Base-by-base conservation (phyloP, 1,140 invertebrate species). In the Zaprionus ghesquierei region DNA sequence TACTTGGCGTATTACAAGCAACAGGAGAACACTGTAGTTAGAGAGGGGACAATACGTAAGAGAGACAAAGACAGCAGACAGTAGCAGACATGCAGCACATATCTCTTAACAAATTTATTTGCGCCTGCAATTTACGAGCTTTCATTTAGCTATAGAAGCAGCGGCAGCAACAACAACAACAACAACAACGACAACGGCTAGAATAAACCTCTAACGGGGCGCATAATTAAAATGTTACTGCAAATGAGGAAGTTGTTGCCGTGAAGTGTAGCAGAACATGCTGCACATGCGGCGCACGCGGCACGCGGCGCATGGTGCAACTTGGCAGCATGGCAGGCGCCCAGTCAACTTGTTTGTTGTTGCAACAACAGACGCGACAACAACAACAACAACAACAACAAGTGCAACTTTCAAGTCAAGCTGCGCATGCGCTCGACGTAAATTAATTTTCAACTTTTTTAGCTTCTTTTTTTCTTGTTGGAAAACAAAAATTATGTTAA, bases 151-250 rank as follows among this genome's bases (percentile, higher is more conserved):
- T 27, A 50, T 35, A n/a, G 38, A 50, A 38, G 13, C 35, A 41
- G 44, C 41, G 10, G 5, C 10, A 51, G 54, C 54, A 59, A 58
- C 53, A 22, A 12, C 44, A 23, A 18, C 29, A 75, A 31, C 72
- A 63, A 55, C 63, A 72, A 33, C 50, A 46, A 23, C 62, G 31
- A 31, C 59, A 72, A 66, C 64, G 31, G 6, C 3, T 22, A 60
- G 63, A 68, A 68, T 54, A 60, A 54, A 41, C 23, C 70, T 69
- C 56, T 87, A 87, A 89, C 79, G 82, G 82, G 49, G 59, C 51
- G 79, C 79, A 89, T 89, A 87, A 87, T 87, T 87, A 87, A 87
- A 87, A 89, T 87, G 82, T 87, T 87, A 69, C 65, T 66, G 82
- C 81, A 86, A 86, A 86, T 86, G 82, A 87, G 81, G 79, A 86